Conservation (phyloP, 2,113 vertebrate species). For the Coreoperca whiteheadi region DNA sequence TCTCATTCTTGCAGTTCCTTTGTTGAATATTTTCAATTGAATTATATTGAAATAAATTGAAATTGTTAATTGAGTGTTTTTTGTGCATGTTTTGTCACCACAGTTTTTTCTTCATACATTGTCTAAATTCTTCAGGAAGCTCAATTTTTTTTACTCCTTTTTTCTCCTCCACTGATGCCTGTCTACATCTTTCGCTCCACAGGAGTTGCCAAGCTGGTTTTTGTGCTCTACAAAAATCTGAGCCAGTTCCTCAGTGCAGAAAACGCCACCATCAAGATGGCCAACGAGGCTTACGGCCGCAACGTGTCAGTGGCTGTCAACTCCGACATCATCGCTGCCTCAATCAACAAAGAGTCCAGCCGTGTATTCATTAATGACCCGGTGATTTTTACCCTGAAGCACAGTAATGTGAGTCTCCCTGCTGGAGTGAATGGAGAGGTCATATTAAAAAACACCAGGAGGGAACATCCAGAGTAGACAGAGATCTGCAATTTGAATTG, state of each 20-base stretch:
- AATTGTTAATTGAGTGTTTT: too few relatives aligned
- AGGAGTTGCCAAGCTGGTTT: slow-evolving; percentile 98
- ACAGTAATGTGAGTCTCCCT: slow-evolving; percentile 94
- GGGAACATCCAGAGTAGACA: slow-evolving; percentile 72
- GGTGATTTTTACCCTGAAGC: slow-evolving; percentile 96
- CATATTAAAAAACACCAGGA: slow-evolving; percentile 82
- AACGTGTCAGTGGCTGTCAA: slow-evolving; percentile 96
- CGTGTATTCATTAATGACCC: slow-evolving; percentile 97
- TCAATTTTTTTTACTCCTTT: slow-evolving; percentile 1
- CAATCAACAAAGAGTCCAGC: slow-evolving; percentile 99
- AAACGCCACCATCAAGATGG: slow-evolving; percentile 95
- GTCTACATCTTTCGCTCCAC: slow-evolving; percentile 1
- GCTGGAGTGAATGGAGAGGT: slow-evolving; percentile 78
- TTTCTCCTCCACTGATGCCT: not conserved
- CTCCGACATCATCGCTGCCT: slow-evolving; percentile 96
- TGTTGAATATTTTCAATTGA: slow-evolving; percentile 32
- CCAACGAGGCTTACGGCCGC: slow-evolving; percentile 87
- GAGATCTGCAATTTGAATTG: slow-evolving; percentile 89
- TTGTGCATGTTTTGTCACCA: not conserved
- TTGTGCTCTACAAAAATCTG: slow-evolving; percentile 97
- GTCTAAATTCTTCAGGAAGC: slow-evolving; percentile 1
- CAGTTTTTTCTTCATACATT: not conserved
- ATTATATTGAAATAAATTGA: slow-evolving; percentile 3
- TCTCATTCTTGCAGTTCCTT: not conserved
- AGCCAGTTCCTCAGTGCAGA: slow-evolving; percentile 97